These are phyloP conservation scores for Syrphus vitripennis DNA, from an alignment of 2,888 invertebrate species.

Conservation along the genomic window DNA sequence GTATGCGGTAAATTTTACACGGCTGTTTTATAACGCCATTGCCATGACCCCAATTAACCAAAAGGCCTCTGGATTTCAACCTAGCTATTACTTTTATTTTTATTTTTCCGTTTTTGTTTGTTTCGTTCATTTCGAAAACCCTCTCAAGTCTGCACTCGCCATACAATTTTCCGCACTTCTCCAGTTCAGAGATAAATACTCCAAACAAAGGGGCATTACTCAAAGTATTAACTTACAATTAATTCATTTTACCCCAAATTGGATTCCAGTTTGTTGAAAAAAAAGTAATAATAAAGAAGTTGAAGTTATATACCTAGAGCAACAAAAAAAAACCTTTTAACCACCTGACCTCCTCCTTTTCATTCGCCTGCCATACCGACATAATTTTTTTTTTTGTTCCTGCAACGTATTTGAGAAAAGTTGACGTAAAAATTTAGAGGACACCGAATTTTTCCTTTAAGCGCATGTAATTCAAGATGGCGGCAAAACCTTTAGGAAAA, in stretches of 20 bases:
- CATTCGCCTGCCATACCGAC: neutral
- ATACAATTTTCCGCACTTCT: constrained; percentile 9
- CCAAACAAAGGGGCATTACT: constrained; percentile 64
- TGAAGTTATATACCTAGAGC: neutral
- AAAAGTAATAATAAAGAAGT: neutral
- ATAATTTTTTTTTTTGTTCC: neutral
- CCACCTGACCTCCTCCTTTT: neutral
- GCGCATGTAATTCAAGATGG: too few species aligned
- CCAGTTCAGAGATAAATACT: constrained; percentile 58
- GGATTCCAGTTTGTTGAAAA: constrained; percentile 37
- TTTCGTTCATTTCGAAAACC: neutral
- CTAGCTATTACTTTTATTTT: neutral
- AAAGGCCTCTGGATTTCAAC: neutral
- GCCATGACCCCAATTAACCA: constrained; percentile 54
- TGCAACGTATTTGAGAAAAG: too few species aligned
- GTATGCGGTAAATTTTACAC: neutral
- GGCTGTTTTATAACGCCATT: neutral
- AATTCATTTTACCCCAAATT: constrained; percentile 58
- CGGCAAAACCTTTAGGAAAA: too few species aligned
- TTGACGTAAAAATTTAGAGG: too few species aligned
- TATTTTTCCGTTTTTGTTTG: neutral
- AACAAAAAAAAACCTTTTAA: neutral
- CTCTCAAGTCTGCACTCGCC: neutral
- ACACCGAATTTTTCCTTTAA: too few species aligned
- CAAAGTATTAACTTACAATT: constrained; percentile 71